These are phyloP conservation scores for Pterocles gutturalis DNA, from an alignment of 2,113 vertebrate genomes.

Conservation along the genomic window DNA sequence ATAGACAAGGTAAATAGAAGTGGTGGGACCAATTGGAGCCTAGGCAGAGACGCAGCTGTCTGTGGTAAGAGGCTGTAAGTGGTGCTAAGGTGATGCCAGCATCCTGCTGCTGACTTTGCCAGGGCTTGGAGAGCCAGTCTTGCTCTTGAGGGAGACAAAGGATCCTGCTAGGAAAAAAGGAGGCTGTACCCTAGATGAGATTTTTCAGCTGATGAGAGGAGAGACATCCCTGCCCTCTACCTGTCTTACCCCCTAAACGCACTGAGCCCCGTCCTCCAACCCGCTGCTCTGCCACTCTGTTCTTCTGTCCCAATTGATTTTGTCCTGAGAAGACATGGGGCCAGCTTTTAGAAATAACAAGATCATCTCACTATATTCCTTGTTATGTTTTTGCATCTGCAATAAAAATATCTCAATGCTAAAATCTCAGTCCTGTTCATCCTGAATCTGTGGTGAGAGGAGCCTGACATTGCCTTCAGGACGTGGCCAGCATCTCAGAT, in stretches of 20 bases:
- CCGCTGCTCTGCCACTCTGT: rapidly evolving
- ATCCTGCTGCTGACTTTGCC: background rate
- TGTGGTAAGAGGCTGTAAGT: background rate
- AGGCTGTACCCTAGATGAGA: background rate
- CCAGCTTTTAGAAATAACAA: background rate
- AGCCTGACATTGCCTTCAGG: background rate
- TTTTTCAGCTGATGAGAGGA: background rate
- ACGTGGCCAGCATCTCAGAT: background rate
- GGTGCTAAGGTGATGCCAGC: background rate
- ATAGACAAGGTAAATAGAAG: background rate
- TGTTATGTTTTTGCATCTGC: background rate
- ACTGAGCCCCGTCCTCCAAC: background rate
- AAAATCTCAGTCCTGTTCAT: background rate
- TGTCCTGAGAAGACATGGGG: background rate
- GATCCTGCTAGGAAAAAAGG: background rate
- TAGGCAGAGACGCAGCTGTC: background rate
- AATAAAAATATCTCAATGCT: background rate
- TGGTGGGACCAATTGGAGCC: background rate
- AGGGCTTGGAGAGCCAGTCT: background rate
- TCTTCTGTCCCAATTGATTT: background rate
- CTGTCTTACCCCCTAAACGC: background rate
- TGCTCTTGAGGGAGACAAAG: background rate
- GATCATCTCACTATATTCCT: background rate
- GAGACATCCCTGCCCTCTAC: background rate
- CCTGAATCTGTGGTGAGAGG: background rate